A percentile compares a stretch with the other conserved stretches of the same genome.
Conservation (phyloP, 2,113 vertebrate genomes). For the Dasyurus viverrinus region DNA sequence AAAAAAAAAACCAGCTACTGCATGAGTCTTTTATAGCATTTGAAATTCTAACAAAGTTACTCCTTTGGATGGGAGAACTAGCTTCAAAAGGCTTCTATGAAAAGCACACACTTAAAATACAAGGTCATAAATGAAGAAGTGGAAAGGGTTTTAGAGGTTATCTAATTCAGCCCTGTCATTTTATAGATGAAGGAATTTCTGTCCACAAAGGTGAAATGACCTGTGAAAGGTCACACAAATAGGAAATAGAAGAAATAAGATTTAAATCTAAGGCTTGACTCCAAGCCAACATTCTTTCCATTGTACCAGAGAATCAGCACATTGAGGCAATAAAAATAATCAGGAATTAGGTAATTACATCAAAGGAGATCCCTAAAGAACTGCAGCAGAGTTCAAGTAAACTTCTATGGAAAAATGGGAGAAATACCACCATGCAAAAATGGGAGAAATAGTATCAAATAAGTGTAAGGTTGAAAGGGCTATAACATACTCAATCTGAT, state of each 20-base stretch:
- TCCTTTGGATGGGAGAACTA: background rate
- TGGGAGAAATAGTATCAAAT: background rate
- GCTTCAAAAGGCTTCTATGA: background rate
- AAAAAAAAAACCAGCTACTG: background rate
- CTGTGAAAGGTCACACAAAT: background rate
- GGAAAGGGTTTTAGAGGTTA: background rate
- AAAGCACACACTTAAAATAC: background rate
- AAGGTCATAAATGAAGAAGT: background rate
- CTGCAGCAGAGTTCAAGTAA: background rate
- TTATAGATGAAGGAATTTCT: background rate
- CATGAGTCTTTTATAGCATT: background rate
- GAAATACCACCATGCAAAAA: background rate
- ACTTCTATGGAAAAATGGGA: background rate
- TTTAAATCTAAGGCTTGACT: background rate
- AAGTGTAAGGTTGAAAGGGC: background rate
- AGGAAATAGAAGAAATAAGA: background rate
- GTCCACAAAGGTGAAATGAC: background rate
- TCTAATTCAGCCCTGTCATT: background rate
- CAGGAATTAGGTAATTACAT: background rate
- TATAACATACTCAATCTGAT: background rate
- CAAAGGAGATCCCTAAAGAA: background rate
- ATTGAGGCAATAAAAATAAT: background rate
- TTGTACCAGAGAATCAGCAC: background rate
- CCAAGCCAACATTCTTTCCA: background rate
- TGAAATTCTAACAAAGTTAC: background rate